Evolutionary conservation across 2,888 invertebrate species (phyloP), one percentile per base, ranked within the genome.

Genomic region (Rambutsinella grinnellia): DNA sequence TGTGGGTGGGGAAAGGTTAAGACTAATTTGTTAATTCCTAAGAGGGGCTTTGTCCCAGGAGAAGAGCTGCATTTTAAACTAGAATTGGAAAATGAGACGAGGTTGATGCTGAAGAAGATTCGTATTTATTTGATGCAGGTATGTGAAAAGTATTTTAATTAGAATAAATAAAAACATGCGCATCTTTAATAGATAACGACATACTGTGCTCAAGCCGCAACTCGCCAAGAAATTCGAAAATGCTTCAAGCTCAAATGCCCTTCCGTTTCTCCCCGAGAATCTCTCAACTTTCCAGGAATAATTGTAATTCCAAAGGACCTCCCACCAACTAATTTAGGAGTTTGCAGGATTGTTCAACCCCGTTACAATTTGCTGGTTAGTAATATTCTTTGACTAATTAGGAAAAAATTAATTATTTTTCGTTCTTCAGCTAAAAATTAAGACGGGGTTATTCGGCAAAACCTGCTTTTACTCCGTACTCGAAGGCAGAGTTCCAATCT

Each of bases 401-500:
- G 23, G n/a, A 28, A 28, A n/a, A 19, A 17, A 44, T n/a, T 47
- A 46, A 28, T 60, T 28, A 27, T 51, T n/a, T 53, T 21, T 6
- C 19, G 6, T 21, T 53, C 13, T 53, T 13, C n/a, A 80, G 78
- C 46, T 80, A 8, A 80, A 80, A 72, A 69, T 76, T 15, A 78
- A 78, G 19, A 78, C 78, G 3, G 66, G 78, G 2, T 26, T 63
- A 21, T 65, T 80, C 19, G 80, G 80, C 13, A 77, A 69, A 49
- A 60, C 72, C 1, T 28, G 76, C 13, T 63, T 78, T 36, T 75
- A 78, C n/a, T 63, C 72, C 0, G 65, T 78, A 10, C 36, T 80
- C 49, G 80, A 78, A 54, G 80, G 80, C 0, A 53, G 80, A 26
- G 78, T 80, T n/a, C 80, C 80, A 0, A 68, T 80, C 51, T 27